Evolutionary conservation across 2,888 invertebrate genomes (phyloP), one percentile per base, ranked within the genome.

Genomic region (Patella caerulea): DNA sequence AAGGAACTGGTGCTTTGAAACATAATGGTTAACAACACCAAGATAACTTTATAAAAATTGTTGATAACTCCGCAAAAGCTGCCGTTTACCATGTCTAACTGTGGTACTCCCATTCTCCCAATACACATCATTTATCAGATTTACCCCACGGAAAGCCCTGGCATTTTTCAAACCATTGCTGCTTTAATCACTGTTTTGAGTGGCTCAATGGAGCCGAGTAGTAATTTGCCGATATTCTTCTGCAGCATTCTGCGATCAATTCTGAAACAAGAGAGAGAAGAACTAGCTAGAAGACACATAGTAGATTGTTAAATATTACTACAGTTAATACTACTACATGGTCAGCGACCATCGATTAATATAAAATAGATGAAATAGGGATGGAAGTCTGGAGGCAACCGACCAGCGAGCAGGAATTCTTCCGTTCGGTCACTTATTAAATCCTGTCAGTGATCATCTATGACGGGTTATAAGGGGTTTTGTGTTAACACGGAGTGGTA

Each of bases 191-290:
- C 19, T 24, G 65, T 12, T 65, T 65, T 19, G 65, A 14, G 11
- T 24, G 24, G 65, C 65, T 65, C 65, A 65, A 65, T 65, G 24
- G 65, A 65, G 11, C 65, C 65, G 24, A 19, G 65, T 65, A 24
- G 24, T 65, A 65, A 65, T 65, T 65, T 24, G 65, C 24, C 65
- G 65, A 65, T 65, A 65, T 65, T 65, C 65, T 19, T 24, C 65
- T 65, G 65, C 65, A 65, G 19, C 24, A 65, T 65, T 45, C 45
- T 24, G 19, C 65, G 65, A 65, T 65, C 65, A 65, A 65, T 65
- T 24, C 65, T 65, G 65, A 24, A 65, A 65, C 19, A 65, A 65
- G 19, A 19, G 65, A 65, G 24, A 24, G 24, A 24, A 65, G 65
- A 65, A 14, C 65, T 65, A 24, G 24, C 19, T 65, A 19, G 65